Conservation (phyloP, 2,797 vertebrate species). For the Geotrypetes seraphini region DNA sequence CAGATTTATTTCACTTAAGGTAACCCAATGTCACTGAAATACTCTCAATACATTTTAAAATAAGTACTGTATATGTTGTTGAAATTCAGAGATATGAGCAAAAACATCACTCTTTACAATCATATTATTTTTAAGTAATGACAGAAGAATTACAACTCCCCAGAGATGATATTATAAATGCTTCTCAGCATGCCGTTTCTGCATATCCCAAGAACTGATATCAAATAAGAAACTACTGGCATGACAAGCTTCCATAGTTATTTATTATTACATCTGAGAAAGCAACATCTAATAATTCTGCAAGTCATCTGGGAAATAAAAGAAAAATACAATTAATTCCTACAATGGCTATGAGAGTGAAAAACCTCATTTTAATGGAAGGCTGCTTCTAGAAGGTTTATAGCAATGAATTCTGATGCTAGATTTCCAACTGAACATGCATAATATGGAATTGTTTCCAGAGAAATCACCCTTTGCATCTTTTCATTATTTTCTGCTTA, state of each 20-base stretch:
- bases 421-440: no score
- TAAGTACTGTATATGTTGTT: no score
- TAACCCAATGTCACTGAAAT: no score
- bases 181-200: conserved; percentile 27
- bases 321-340: conserved; percentile 18
- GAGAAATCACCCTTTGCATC: not conserved
- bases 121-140: no score
- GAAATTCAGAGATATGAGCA: no score
- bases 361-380: not conserved
- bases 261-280: conserved; percentile 16
- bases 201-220: conserved; percentile 19
- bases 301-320: conserved; percentile 11
- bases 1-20: no score
- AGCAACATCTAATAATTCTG: conserved; percentile 24
- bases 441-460: not conserved
- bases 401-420: no score
- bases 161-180: conserved; percentile 32
- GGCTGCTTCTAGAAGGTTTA: no score
- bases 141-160: conserved; percentile 28
- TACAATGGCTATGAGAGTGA: not conserved
- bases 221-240: conserved; percentile 26
- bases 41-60: no score
- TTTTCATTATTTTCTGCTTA: not conserved
- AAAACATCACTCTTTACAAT: no score
- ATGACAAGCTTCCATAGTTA: conserved; percentile 26